These are phyloP conservation scores for Zosterops lateralis DNA, from an alignment of 2,113 vertebrate genomes.

Conservation along the genomic window DNA sequence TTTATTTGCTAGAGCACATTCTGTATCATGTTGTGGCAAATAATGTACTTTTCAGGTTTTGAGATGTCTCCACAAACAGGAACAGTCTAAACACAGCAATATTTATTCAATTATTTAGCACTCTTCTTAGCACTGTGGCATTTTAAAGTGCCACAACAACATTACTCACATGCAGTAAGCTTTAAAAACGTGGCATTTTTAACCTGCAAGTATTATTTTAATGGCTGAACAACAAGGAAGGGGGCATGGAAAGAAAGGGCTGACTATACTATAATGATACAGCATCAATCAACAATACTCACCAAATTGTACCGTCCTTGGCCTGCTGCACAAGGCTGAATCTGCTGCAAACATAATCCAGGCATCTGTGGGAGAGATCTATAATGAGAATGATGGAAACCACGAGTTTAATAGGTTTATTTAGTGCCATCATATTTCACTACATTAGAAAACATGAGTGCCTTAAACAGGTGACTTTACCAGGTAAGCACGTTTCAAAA, in stretches of 20 bases:
- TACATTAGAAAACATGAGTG: not conserved
- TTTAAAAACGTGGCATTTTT: not conserved
- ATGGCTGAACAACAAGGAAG: not conserved
- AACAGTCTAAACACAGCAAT: not conserved
- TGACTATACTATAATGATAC: not conserved
- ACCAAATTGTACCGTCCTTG: not conserved
- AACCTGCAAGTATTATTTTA: not conserved
- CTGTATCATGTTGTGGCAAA: not conserved
- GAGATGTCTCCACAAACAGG: not conserved
- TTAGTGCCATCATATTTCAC: not conserved
- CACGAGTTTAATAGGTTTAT: not conserved
- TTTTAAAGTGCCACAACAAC: not conserved
- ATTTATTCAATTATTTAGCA: not conserved
- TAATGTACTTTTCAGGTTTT: not conserved
- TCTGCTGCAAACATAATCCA: not conserved
- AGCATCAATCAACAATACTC: not conserved
- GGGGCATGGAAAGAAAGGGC: not conserved
- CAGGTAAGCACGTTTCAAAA: conserved; percentile 2
- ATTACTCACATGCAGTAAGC: not conserved
- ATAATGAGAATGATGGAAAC: not conserved
- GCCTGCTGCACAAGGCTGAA: conserved; percentile 1
- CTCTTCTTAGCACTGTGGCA: not conserved
- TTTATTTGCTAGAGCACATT: not conserved
- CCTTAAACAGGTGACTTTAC: conserved; percentile 15
- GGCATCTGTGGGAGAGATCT: not conserved